These are phyloP conservation scores for Catonia carolina DNA, from an alignment of 2,888 invertebrate species.

Conservation along the genomic window DNA sequence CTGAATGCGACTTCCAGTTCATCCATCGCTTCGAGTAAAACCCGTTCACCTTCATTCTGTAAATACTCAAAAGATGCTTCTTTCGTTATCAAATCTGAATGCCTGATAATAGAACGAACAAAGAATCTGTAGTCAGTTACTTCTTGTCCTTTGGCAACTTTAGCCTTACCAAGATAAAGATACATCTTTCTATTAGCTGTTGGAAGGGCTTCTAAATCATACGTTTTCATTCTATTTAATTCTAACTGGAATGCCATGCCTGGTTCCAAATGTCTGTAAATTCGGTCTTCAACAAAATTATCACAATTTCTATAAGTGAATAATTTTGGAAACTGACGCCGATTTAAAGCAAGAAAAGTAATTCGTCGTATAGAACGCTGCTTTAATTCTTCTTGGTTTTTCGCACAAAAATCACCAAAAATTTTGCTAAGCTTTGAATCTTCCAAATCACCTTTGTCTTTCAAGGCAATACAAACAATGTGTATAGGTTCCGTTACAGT, in stretches of 20 bases:
- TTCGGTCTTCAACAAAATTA: slow-evolving; percentile 85
- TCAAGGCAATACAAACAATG: slow-evolving; percentile 85
- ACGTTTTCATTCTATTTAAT: slow-evolving; percentile 88
- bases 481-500: slow-evolving; percentile 77
- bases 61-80: slow-evolving; percentile 97
- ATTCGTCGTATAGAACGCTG: slow-evolving; percentile 77
- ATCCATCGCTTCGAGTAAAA: slow-evolving; percentile 94
- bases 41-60: slow-evolving; percentile 95
- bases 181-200: slow-evolving; percentile 99
- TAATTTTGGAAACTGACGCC: slow-evolving; percentile 81
- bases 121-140: slow-evolving; percentile 96
- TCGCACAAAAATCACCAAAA: slow-evolving; percentile 70
- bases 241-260: slow-evolving; percentile 97
- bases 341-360: slow-evolving; percentile 80
- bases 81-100: slow-evolving; percentile 95
- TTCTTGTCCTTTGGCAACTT: slow-evolving; percentile 84
- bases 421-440: slow-evolving; percentile 63
- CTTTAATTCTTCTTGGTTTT: slow-evolving; percentile 65
- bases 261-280: slow-evolving; percentile 94
- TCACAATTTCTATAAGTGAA: slow-evolving; percentile 81
- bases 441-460: slow-evolving; percentile 71
- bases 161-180: slow-evolving; percentile 89
- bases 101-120: slow-evolving; percentile 94
- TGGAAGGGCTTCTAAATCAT: slow-evolving; percentile 89
- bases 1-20: slow-evolving; percentile 96